phyloP scores from a whole-genome alignment of 2,113 vertebrate species.

The Melanerpes aurifrons region DNA sequence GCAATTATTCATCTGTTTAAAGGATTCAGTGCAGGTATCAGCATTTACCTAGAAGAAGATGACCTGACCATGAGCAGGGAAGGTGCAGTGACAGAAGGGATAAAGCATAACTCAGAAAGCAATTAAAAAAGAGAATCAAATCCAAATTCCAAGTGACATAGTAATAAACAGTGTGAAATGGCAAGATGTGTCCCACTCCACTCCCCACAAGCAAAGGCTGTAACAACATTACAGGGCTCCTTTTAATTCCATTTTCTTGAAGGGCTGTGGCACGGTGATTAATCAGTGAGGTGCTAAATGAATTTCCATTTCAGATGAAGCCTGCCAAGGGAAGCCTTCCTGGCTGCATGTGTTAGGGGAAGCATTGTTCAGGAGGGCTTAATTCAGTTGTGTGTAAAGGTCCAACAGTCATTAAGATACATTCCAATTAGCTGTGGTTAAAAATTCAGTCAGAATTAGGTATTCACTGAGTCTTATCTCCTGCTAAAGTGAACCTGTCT shows the following conservation, averaged over 20 bases:
- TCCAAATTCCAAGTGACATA: neutral
- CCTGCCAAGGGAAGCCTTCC: neutral
- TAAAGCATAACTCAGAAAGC: neutral
- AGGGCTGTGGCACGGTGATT: neutral
- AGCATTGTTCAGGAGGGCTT: neutral
- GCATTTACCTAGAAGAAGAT: neutral
- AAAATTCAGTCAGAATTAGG: neutral
- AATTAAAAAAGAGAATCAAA: neutral
- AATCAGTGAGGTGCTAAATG: neutral
- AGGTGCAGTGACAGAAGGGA: neutral
- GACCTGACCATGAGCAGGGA: neutral
- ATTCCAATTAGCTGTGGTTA: neutral
- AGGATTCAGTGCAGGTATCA: neutral
- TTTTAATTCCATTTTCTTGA: neutral
- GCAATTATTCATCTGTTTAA: neutral
- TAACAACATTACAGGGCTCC: neutral
- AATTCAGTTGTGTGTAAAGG: neutral
- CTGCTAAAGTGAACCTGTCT: neutral
- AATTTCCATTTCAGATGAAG: conserved; percentile 24
- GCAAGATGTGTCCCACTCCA: neutral
- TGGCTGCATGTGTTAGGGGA: neutral
- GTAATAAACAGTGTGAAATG: neutral
- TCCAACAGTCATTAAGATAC: neutral
- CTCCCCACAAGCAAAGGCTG: neutral
- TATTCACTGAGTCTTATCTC: neutral